Evolutionary conservation across 2,797 vertebrate genomes (phyloP).

Genomic region (Sebastes diaconus): DNA sequence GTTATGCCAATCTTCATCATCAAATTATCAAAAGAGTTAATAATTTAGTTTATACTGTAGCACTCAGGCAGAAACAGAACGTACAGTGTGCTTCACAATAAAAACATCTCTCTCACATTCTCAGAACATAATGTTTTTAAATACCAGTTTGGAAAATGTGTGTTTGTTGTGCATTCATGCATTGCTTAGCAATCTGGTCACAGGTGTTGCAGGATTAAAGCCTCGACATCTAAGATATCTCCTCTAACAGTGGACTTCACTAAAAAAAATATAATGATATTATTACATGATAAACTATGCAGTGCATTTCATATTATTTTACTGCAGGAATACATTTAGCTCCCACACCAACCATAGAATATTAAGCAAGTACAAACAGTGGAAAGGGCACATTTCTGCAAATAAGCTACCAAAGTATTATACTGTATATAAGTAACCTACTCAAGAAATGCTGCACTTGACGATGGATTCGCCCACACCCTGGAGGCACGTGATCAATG

Average conservation of each 20-base stretch:
- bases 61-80: background rate
- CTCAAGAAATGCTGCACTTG: background rate
- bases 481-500: background rate
- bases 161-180: background rate
- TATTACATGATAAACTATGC: background rate
- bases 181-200: background rate
- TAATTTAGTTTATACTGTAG: background rate
- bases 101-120: background rate
- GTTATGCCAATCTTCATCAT: background rate
- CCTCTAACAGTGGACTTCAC: background rate
- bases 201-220: background rate
- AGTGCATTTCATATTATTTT: background rate
- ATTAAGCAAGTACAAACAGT: background rate
- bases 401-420: background rate
- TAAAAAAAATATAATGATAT: background rate
- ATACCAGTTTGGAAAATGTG: background rate
- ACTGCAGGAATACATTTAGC: background rate
- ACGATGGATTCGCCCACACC: background rate
- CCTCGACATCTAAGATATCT: background rate
- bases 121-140: background rate
- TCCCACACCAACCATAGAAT: background rate
- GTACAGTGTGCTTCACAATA: background rate
- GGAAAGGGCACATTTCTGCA: background rate
- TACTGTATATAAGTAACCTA: background rate
- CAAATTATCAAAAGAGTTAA: background rate